Base-by-base conservation (phyloP, 2,888 invertebrate species). In the Drosophila meridiana region DNA sequence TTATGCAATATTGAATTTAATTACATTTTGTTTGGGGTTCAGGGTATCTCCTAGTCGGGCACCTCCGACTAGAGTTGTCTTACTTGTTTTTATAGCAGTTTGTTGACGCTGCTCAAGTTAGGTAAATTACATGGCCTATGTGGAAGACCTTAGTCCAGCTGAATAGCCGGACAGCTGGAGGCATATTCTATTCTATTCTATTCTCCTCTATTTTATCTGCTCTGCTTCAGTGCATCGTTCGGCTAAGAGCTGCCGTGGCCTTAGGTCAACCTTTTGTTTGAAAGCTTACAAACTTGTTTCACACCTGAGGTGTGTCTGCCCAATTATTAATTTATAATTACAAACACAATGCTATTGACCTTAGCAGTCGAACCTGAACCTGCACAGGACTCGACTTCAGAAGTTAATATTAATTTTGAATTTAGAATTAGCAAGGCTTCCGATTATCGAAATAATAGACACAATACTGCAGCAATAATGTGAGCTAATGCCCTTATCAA, bases 301-400 rank as follows among this genome's bases (percentile, higher is more conserved):
- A 62, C 59, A 48, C 63, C 58, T 72, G 58, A 64, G 38, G 7
- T 14, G 58, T 50, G 63, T 76, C 59, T 47, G 28, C 26, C 2
- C 40, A 81, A 79, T 83, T 76, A 58, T 72, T 70, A 72, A 82
- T 82, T 82, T 77, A 80, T 74, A 58, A n/a, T 40, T 50, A 53
- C 38, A 38, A 20, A 11, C 40, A 38, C n/a, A 59, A 26, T 38
- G 42, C 4, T 42, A 42, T 40, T 30, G 42, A 55, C 53, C 38
- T 28, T 42, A 26, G n/a, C 52, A 13, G 0, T n/a, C 32, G 3
- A 14, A 6, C 20, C 20, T 7, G 3, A 30, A 4, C 14, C 11
- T 48, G 30, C 30, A n/a, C 4, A 48, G 48, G 48, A 13, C 30
- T 30, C n/a, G 28, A 14, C 0, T 13, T 28, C 4, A 11, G 6